phyloP scores from a whole-genome alignment of 1,140 invertebrate genomes.

The Cherax quadricarinatus region DNA sequence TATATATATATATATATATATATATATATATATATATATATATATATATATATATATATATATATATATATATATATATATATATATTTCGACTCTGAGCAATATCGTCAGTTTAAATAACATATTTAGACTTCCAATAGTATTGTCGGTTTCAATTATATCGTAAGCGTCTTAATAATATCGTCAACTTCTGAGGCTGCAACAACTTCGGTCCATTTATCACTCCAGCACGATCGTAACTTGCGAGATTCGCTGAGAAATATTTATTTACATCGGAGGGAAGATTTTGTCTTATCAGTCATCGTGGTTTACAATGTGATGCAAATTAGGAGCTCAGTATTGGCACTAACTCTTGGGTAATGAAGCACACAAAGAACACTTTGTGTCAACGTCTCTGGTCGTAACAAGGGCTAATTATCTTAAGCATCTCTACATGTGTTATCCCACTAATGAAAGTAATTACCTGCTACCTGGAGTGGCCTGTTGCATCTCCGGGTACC shows the following conservation, averaged over 20 bases:
- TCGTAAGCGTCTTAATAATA: too few species aligned
- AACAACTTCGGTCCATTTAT: too few species aligned
- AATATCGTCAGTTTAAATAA: too few species aligned
- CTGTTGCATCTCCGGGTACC: neutral
- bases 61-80: too few species aligned
- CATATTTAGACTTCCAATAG: too few species aligned
- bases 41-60: too few species aligned
- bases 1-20: too few species aligned
- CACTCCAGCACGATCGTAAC: neutral
- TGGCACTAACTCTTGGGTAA: constrained; percentile 3
- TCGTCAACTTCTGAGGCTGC: too few species aligned
- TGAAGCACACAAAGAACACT: neutral
- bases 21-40: too few species aligned
- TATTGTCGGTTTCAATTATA: too few species aligned
- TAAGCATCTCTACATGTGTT: neutral
- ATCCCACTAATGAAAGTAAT: constrained; percentile 2
- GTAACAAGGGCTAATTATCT: neutral
- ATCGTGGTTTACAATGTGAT: neutral
- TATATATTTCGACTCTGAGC: too few species aligned
- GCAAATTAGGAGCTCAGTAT: neutral
- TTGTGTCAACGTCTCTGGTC: neutral
- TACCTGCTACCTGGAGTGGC: neutral
- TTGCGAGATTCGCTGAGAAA: neutral
- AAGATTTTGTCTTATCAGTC: neutral
- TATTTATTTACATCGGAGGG: neutral